Percentiles rank a stretch among this genome's conserved stretches.
Conservation (phyloP, 2,113 vertebrate species). For the Electrona antarctica region DNA sequence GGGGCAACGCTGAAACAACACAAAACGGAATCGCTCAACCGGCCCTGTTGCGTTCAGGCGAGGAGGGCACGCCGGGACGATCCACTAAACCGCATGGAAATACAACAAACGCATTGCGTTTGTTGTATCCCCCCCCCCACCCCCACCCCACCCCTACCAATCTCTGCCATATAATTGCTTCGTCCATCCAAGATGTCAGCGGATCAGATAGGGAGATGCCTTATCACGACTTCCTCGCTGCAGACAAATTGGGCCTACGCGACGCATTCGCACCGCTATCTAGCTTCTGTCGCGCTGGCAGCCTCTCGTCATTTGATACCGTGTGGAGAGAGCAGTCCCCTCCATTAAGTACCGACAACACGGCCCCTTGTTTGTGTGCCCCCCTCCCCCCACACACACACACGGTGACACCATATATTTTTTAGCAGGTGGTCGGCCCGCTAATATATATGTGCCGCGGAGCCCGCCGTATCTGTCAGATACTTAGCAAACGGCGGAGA, state of each 20-base stretch:
- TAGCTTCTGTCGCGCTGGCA: conserved; percentile 45
- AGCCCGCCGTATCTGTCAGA: conserved; percentile 49
- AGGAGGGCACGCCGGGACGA: conserved; percentile 14
- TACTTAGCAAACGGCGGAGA: conserved; percentile 47
- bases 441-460: conserved; percentile 15
- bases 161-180: conserved; percentile 72
- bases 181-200: conserved; percentile 60
- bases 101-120: conserved; percentile 52
- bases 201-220: conserved; percentile 67
- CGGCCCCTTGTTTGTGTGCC: conserved; percentile 43
- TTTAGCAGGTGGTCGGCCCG: conserved; percentile 12
- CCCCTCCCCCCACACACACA: no score
- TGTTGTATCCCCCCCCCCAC: no score
- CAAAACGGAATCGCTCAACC: not conserved
- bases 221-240: conserved; percentile 58
- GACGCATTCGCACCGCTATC: conserved; percentile 42
- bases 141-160: conserved; percentile 45
- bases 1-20: conserved; percentile 31
- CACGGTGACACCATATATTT: not conserved
- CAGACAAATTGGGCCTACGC: conserved; percentile 67
- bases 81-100: conserved; percentile 30
- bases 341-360: conserved; percentile 37
- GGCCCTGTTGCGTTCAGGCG: not conserved
- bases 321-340: not conserved
- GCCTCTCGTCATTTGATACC: conserved; percentile 48